Conservation (phyloP, 2,797 vertebrate genomes). For the Chelon auratus region DNA sequence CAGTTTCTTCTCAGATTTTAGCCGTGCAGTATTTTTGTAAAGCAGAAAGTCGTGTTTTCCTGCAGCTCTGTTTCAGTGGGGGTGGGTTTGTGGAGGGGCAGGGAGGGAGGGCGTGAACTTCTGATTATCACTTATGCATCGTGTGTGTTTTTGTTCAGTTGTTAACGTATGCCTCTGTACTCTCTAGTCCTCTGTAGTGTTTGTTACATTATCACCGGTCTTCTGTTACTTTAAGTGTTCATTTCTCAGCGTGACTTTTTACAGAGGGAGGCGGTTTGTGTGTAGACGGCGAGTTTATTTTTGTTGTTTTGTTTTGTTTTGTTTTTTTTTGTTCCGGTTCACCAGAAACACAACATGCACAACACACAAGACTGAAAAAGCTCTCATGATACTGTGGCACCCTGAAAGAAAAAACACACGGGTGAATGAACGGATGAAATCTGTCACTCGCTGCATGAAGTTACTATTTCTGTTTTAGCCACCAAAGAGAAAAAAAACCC, state of each 20-base stretch:
- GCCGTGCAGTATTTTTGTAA: constrained; percentile 78
- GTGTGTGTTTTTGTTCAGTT: constrained; percentile 49
- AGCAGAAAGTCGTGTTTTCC: constrained; percentile 61
- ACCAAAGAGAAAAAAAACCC: constrained; percentile 49
- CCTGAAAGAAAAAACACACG: constrained; percentile 24
- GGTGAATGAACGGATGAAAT: constrained; percentile 16
- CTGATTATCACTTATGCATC: constrained; percentile 52
- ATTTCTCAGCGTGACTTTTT: constrained; percentile 30
- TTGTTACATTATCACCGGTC: constrained; percentile 55
- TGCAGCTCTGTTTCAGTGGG: not conserved
- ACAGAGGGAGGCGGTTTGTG: constrained; percentile 16
- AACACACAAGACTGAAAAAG: constrained; percentile 32
- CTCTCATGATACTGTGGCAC: not conserved
- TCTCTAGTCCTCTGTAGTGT: constrained; percentile 55
- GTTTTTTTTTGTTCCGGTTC: constrained; percentile 29
- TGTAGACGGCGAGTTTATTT: constrained; percentile 13
- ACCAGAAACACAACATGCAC: constrained; percentile 27
- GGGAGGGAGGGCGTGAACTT: constrained; percentile 29
- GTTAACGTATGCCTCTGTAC: constrained; percentile 52
- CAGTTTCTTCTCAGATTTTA: constrained; percentile 71
- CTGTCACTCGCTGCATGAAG: constrained; percentile 31
- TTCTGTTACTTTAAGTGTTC: constrained; percentile 67
- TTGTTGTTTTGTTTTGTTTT: not conserved
- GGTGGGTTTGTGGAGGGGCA: no score
- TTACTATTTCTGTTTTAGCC: constrained; percentile 53